phyloP scores from a whole-genome alignment of 1,140 invertebrate genomes.

The Oedothorax gibbosus region DNA sequence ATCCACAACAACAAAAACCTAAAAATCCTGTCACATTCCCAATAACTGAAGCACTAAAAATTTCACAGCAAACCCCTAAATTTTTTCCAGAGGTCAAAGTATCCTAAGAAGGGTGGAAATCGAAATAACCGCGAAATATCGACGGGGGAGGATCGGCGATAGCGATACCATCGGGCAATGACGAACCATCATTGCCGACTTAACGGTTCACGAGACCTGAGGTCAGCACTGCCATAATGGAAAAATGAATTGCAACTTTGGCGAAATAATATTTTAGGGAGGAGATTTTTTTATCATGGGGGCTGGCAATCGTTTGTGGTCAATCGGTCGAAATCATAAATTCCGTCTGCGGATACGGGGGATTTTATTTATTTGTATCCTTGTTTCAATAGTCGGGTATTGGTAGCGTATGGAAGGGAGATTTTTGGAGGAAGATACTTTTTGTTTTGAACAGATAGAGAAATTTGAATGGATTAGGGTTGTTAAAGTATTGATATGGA shows the following conservation, averaged over 20 bases:
- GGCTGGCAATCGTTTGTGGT: conserved; percentile 31
- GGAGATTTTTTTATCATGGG: conserved; percentile 45
- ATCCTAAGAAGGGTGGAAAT: not conserved
- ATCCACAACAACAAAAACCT: not conserved
- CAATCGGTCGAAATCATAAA: conserved; percentile 50
- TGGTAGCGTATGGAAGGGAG: not conserved
- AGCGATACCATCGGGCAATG: conserved; percentile 21
- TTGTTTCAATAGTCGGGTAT: conserved; percentile 22
- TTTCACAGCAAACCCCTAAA: not conserved
- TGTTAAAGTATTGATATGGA: too few relatives aligned
- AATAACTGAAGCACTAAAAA: not conserved
- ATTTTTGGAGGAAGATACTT: too few relatives aligned
- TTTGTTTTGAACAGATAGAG: too few relatives aligned
- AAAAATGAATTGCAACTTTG: conserved; percentile 57
- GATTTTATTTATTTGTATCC: conserved; percentile 57
- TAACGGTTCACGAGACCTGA: conserved; percentile 24
- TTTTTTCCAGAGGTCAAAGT: not conserved
- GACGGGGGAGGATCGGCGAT: not conserved
- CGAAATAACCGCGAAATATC: too few relatives aligned
- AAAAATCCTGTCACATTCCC: too few relatives aligned
- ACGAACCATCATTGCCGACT: conserved; percentile 42
- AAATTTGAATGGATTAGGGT: too few relatives aligned
- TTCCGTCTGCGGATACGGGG: conserved; percentile 31
- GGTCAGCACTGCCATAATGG: conserved; percentile 55
- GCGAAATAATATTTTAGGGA: conserved; percentile 52